These are phyloP conservation scores for Nemurella pictetii DNA, from an alignment of 2,888 invertebrate genomes.

Conservation along the genomic window DNA sequence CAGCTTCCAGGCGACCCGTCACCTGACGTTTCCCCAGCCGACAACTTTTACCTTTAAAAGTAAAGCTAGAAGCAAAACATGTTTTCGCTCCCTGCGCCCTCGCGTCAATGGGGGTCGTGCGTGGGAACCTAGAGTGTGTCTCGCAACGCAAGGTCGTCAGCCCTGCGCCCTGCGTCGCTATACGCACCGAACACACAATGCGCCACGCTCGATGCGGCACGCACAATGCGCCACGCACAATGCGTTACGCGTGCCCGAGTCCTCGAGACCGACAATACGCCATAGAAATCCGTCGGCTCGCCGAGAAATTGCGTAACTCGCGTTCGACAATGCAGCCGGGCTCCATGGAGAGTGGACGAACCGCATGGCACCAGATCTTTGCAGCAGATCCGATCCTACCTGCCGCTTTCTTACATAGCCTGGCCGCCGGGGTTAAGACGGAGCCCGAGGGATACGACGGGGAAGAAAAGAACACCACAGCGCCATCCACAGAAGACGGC, in stretches of 20 bases:
- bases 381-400: background rate
- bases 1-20: too few species aligned
- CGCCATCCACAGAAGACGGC: background rate
- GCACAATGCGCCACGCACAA: background rate
- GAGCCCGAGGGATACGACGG: too few species aligned
- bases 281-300: background rate
- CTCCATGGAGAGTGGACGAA: background rate
- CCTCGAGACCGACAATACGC: background rate
- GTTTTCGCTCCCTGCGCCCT: background rate
- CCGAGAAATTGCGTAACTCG: background rate
- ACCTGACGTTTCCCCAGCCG: background rate
- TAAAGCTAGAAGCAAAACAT: background rate
- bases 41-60: background rate
- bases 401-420: background rate
- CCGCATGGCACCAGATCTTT: background rate
- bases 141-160: background rate
- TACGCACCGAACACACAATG: too few species aligned
- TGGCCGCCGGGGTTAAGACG: background rate
- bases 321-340: background rate
- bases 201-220: too few species aligned
- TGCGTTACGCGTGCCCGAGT: constrained; percentile 13
- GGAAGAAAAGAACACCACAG: too few species aligned
- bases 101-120: background rate
- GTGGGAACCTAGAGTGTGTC: background rate
- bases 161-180: too few species aligned